These are phyloP conservation scores for Periphyllus acericola DNA, from an alignment of 2,888 invertebrate species.

Conservation along the genomic window DNA sequence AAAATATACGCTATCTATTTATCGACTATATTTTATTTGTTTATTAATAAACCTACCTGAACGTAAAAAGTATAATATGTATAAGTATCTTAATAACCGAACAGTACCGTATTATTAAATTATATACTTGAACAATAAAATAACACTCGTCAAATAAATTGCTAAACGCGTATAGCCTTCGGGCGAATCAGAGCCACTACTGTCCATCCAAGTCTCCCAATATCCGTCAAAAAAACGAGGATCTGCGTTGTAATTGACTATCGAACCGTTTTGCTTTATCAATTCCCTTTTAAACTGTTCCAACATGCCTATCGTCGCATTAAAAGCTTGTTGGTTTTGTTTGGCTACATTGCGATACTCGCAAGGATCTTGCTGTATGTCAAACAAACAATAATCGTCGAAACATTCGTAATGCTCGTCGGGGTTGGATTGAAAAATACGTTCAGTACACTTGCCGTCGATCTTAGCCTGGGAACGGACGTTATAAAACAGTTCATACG, in stretches of 20 bases:
- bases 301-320: background rate
- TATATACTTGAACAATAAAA: too few relatives aligned
- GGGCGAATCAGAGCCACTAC: background rate
- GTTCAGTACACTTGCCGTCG: conserved; percentile 29
- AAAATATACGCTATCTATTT: too few relatives aligned
- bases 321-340: conserved; percentile 20
- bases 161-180: too few relatives aligned
- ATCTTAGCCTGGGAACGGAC: conserved; percentile 37
- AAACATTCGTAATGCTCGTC: conserved; percentile 33
- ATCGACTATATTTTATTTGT: too few relatives aligned
- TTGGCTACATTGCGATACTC: conserved; percentile 56
- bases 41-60: too few relatives aligned
- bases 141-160: too few relatives aligned
- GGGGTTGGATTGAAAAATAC: background rate
- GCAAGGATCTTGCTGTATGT: conserved; percentile 56
- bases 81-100: too few relatives aligned
- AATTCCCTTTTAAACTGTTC: conserved; percentile 25
- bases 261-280: conserved; percentile 1
- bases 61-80: too few relatives aligned
- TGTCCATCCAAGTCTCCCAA: conserved; percentile 64
- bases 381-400: conserved; percentile 57
- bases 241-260: conserved; percentile 33
- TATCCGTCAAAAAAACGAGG: conserved; percentile 55
- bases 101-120: too few relatives aligned
- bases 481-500: conserved; percentile 28